Percentiles rank a stretch among this genome's conserved stretches.
These are phyloP conservation scores for Hesperia comma DNA, from an alignment of 2,888 invertebrate species.

Conservation along the genomic window DNA sequence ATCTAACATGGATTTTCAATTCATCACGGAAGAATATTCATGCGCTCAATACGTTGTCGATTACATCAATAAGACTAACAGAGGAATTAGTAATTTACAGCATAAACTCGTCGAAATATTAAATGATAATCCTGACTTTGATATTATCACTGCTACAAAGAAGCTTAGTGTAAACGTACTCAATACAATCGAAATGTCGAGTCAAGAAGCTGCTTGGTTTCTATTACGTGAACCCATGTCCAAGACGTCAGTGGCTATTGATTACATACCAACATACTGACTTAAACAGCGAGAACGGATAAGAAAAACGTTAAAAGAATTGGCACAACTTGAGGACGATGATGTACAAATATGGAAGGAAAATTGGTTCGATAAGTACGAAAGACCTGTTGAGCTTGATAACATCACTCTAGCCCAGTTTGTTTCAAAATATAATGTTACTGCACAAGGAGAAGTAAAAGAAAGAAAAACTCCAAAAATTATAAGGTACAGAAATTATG, in stretches of 20 bases:
- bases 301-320: slow-evolving; percentile 52
- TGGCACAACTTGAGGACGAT: slow-evolving; percentile 50
- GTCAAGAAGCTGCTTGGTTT: slow-evolving; percentile 55
- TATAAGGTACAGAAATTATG: slow-evolving; percentile 48
- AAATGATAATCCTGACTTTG: slow-evolving; percentile 41
- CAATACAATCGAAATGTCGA: too few species aligned
- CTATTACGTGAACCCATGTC: slow-evolving; percentile 45
- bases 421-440: slow-evolving; percentile 50
- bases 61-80: slow-evolving; percentile 53
- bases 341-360: slow-evolving; percentile 57
- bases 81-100: slow-evolving; percentile 53
- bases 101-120: slow-evolving; percentile 46
- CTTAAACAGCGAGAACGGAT: slow-evolving; percentile 55
- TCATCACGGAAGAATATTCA: slow-evolving; percentile 38
- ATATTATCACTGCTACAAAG: slow-evolving; percentile 36
- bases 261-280: slow-evolving; percentile 43
- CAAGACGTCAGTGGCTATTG: slow-evolving; percentile 38
- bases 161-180: slow-evolving; percentile 39
- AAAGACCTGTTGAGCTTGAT: slow-evolving; percentile 53
- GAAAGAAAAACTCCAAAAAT: slow-evolving; percentile 39
- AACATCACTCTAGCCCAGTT: slow-evolving; percentile 56
- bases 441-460: slow-evolving; percentile 24
- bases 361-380: slow-evolving; percentile 59
- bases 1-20: slow-evolving; percentile 46
- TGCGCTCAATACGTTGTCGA: slow-evolving; percentile 59